Conservation (phyloP, 2,888 invertebrate species). For the Lacanobia oleracea region DNA sequence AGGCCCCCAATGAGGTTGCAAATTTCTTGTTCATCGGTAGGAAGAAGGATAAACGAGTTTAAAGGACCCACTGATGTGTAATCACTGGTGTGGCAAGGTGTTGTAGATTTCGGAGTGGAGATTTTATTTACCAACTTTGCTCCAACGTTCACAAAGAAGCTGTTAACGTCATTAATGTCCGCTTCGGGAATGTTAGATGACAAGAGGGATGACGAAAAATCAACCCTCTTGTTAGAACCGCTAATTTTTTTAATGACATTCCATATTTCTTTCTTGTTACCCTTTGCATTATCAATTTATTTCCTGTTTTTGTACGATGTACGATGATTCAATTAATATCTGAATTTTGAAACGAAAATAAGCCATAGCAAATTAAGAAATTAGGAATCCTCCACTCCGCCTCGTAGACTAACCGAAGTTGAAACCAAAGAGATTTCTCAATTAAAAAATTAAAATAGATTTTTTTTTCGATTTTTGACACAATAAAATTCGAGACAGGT, state of each 20-base stretch:
- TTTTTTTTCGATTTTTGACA: neutral
- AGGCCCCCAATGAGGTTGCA: neutral
- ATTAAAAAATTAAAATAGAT: neutral
- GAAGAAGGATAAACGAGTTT: neutral
- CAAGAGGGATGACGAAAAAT: neutral
- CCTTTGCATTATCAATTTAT: too few relatives aligned
- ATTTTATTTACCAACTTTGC: neutral
- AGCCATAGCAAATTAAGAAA: too few relatives aligned
- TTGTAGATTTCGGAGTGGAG: neutral
- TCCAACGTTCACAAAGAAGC: neutral
- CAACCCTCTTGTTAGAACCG: neutral
- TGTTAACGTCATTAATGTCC: neutral
- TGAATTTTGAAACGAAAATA: too few relatives aligned
- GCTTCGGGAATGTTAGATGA: neutral
- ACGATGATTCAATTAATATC: too few relatives aligned
- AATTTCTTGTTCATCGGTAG: neutral
- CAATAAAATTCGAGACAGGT: too few relatives aligned
- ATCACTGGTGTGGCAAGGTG: neutral
- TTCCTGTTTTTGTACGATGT: too few relatives aligned
- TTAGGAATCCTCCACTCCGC: too few relatives aligned
- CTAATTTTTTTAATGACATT: neutral
- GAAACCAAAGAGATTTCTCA: neutral
- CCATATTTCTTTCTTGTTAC: too few relatives aligned
- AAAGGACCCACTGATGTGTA: neutral
- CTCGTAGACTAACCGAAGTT: slow-evolving; percentile 6